phyloP scores from a whole-genome alignment of 2,113 vertebrate genomes.

The Vidua chalybeata region DNA sequence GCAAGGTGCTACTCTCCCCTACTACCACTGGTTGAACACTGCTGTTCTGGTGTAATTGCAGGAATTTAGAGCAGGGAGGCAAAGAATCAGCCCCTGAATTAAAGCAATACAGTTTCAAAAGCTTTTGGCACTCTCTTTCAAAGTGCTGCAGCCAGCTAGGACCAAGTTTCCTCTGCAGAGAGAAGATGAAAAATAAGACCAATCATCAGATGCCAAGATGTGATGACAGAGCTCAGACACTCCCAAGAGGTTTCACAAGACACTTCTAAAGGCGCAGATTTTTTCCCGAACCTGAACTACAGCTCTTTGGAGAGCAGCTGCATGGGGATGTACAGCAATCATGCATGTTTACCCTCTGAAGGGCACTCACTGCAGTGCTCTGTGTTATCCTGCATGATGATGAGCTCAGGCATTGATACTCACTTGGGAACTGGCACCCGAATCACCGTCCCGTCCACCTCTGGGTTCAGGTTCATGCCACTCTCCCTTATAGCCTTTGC shows the following conservation, averaged over 20 bases:
- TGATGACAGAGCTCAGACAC: not conserved
- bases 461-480: constrained; percentile 96
- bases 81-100: not conserved
- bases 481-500: constrained; percentile 89
- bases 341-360: not conserved
- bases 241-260: not conserved
- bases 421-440: constrained; percentile 93
- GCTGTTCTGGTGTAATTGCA: not conserved
- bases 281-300: not conserved
- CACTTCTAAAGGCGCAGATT: rapidly evolving
- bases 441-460: constrained; percentile 91
- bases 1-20: not conserved
- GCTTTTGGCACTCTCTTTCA: not conserved
- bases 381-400: not conserved
- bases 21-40: not conserved
- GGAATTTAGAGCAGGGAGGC: not conserved
- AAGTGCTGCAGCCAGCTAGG: not conserved
- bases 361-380: not conserved
- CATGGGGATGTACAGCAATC: not conserved
- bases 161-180: not conserved
- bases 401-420: constrained; percentile 59
- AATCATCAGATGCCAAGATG: not conserved
- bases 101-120: not conserved
- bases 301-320: not conserved
- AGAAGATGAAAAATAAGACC: not conserved